Conservation (phyloP, 35 echinoderm and acorn worm species). For the Ophiothrix spiculata region DNA sequence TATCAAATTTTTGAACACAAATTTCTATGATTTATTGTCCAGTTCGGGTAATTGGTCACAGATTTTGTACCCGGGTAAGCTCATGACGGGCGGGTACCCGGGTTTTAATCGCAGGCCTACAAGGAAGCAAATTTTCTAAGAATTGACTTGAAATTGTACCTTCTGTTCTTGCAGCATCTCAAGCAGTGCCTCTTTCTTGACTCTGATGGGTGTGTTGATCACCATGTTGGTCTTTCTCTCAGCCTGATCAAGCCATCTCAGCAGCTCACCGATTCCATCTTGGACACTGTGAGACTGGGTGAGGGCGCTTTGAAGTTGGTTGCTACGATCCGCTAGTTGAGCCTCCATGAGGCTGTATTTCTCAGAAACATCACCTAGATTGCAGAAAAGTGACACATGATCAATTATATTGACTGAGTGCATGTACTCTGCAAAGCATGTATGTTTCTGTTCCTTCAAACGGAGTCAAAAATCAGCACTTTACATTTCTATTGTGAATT, state of each 20-base stretch:
- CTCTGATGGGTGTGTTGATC: constrained; percentile 70
- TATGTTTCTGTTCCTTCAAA: no score
- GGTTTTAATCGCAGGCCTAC: not conserved
- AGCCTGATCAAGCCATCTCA: constrained; percentile 80
- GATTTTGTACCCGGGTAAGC: no score
- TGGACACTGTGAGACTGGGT: constrained; percentile 90
- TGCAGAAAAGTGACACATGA: no score
- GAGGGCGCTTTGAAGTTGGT: constrained; percentile 90
- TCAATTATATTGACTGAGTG: no score
- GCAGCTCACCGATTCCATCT: constrained; percentile 77
- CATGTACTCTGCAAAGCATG: no score
- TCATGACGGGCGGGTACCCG: no score
- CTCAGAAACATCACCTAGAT: constrained; percentile 72
- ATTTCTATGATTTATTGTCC: no score
- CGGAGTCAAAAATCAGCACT: not conserved
- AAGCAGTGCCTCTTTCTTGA: constrained; percentile 90
- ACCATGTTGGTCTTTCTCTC: constrained; percentile 82
- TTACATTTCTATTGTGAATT: not conserved
- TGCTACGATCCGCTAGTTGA: constrained; percentile 82
- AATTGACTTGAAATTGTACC: constrained; percentile 29
- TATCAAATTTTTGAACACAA: no score
- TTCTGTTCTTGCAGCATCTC: constrained; percentile 87
- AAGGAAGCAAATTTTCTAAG: not conserved
- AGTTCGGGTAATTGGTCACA: no score
- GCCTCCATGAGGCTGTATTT: constrained; percentile 87